phyloP scores from a whole-genome alignment of 2,113 vertebrate species.

The Phalacrocorax aristotelis region DNA sequence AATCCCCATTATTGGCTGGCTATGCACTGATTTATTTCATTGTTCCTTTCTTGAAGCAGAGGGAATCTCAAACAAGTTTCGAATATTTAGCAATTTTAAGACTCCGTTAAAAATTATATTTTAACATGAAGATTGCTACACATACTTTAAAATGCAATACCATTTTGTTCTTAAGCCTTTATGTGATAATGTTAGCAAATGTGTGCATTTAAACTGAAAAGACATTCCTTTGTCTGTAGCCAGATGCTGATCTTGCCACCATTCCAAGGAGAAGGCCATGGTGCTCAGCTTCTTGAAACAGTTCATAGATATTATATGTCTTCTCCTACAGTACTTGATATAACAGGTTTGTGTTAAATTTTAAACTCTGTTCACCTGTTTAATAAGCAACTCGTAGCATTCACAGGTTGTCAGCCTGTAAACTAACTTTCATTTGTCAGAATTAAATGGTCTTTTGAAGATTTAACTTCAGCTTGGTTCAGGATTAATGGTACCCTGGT shows the following conservation, averaged over 20 bases:
- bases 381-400: neutral
- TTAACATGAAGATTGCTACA: neutral
- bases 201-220: constrained; percentile 46
- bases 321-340: constrained; percentile 91
- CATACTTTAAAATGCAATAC: neutral
- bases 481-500: constrained; percentile 3
- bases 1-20: constrained; percentile 70
- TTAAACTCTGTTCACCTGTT: neutral
- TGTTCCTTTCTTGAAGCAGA: constrained; percentile 57
- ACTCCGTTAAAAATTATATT: neutral
- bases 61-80: constrained; percentile 57
- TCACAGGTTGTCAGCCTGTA: neutral
- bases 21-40: constrained; percentile 72
- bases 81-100: constrained; percentile 47
- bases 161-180: neutral
- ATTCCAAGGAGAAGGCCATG: constrained; percentile 98
- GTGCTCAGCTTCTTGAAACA: constrained; percentile 95
- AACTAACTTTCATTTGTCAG: neutral
- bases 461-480: constrained; percentile 8
- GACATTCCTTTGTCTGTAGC: constrained; percentile 75
- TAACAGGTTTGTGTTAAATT: constrained; percentile 84
- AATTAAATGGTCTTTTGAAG: constrained; percentile 44
- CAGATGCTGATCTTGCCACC: constrained; percentile 98
- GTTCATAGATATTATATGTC: constrained; percentile 94
- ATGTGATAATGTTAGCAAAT: neutral